A percentile compares a stretch with the other conserved stretches of the same genome.
Evolutionary conservation across 2,113 vertebrate species (phyloP).

Genomic region (Dipodomys stephensi): DNA sequence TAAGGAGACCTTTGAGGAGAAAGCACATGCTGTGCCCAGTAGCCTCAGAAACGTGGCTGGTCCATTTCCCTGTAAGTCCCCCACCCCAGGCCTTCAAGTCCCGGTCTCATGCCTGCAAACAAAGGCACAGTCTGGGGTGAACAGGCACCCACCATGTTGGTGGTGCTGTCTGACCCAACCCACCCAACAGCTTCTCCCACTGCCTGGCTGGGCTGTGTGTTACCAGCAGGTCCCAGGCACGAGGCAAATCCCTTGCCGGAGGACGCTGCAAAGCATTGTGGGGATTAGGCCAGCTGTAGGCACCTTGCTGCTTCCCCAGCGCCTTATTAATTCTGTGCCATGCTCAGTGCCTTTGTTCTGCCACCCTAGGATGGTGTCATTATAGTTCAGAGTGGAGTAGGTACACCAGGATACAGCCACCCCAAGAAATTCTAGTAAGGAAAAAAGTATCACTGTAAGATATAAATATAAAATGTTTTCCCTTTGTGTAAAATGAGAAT

Average conservation of each 20-base stretch:
- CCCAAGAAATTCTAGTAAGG: background rate
- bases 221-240: background rate
- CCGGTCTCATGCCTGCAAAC: background rate
- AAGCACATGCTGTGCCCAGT: background rate
- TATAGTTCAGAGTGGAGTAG: background rate
- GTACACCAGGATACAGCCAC: background rate
- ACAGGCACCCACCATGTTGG: fast-evolving
- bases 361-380: too few relatives aligned
- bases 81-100: fast-evolving
- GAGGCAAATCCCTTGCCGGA: background rate
- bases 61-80: background rate
- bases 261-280: background rate
- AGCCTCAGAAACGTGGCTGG: fast-evolving
- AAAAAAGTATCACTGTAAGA: background rate
- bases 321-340: background rate
- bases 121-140: background rate
- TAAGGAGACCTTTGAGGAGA: background rate
- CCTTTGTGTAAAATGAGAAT: background rate
- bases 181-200: background rate
- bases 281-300: background rate
- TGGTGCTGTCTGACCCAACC: background rate
- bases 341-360: background rate
- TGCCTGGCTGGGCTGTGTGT: background rate
- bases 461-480: background rate
- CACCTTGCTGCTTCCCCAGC: fast-evolving